Percentiles rank a stretch among this genome's conserved stretches.
These are phyloP conservation scores for Cotesia vestalis DNA, from an alignment of 1,140 invertebrate genomes.

Conservation along the genomic window DNA sequence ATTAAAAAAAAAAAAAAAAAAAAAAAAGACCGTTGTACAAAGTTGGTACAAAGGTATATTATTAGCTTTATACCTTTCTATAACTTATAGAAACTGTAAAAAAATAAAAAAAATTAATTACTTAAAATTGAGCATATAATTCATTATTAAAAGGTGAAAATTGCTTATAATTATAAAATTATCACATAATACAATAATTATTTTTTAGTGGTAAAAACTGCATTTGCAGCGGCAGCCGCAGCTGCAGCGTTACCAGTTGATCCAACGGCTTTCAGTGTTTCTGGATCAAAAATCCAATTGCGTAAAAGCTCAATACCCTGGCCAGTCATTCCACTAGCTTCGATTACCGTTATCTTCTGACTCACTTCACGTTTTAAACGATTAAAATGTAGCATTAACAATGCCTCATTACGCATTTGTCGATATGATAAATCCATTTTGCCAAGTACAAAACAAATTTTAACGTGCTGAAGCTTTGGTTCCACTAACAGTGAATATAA, in stretches of 20 bases:
- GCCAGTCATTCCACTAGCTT: slow-evolving; percentile 77
- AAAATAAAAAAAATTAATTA: slow-evolving; percentile 46
- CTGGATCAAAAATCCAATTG: slow-evolving; percentile 68
- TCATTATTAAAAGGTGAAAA: slow-evolving; percentile 25
- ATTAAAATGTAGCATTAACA: slow-evolving; percentile 79
- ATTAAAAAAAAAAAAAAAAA: neutral
- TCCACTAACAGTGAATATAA: slow-evolving; percentile 79
- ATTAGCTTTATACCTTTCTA: slow-evolving; percentile 46
- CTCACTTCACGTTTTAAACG: slow-evolving; percentile 72
- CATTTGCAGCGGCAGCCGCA: slow-evolving; percentile 11
- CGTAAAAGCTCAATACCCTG: slow-evolving; percentile 74
- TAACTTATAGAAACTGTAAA: slow-evolving; percentile 44
- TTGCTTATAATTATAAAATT: slow-evolving; percentile 13
- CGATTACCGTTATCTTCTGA: slow-evolving; percentile 74
- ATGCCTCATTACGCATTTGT: slow-evolving; percentile 83
- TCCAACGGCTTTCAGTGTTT: slow-evolving; percentile 43
- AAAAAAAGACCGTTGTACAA: neutral
- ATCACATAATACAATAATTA: neutral
- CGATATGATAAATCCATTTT: slow-evolving; percentile 86
- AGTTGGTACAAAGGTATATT: slow-evolving; percentile 11
- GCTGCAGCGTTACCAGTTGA: slow-evolving; percentile 29
- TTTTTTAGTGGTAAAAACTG: slow-evolving; percentile 28
- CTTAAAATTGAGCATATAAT: slow-evolving; percentile 19
- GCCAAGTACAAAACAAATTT: slow-evolving; percentile 77
- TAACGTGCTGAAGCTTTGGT: slow-evolving; percentile 71